Conservation (phyloP, 2,113 vertebrate genomes). For the Limanda limanda region DNA sequence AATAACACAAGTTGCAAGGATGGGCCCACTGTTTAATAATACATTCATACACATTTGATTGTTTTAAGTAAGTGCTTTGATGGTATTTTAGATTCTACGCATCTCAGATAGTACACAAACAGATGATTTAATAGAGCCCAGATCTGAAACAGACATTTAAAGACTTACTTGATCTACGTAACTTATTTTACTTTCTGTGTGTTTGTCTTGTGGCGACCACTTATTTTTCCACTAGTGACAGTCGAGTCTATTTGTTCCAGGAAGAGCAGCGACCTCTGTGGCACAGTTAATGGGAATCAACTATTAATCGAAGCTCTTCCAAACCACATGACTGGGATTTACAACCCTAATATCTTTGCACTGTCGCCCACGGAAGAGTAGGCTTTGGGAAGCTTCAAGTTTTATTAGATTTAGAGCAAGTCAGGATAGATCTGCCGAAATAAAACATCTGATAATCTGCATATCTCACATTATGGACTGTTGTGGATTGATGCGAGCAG, state of each 20-base stretch:
- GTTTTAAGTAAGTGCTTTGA: neutral
- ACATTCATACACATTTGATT: neutral
- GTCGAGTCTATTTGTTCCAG: conserved; percentile 10
- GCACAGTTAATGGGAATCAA: conserved; percentile 7
- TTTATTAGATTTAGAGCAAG: neutral
- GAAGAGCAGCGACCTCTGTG: neutral
- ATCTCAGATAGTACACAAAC: neutral
- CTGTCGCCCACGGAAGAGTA: neutral
- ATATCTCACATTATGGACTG: neutral
- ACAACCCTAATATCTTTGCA: neutral
- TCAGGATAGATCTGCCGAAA: neutral
- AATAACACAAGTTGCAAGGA: neutral
- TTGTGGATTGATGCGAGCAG: neutral
- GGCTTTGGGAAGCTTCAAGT: neutral
- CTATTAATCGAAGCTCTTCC: conserved; percentile 17
- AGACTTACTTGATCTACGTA: neutral
- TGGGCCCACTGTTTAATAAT: neutral
- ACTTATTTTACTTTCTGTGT: neutral
- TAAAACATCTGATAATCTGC: neutral
- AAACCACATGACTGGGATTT: neutral
- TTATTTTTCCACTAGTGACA: neutral
- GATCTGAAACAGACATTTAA: neutral
- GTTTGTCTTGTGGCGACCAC: neutral
- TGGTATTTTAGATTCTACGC: neutral
- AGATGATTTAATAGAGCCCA: too few relatives aligned